Conservation (phyloP, 2,888 invertebrate species). For the Amblyjoppa fuscipennis region DNA sequence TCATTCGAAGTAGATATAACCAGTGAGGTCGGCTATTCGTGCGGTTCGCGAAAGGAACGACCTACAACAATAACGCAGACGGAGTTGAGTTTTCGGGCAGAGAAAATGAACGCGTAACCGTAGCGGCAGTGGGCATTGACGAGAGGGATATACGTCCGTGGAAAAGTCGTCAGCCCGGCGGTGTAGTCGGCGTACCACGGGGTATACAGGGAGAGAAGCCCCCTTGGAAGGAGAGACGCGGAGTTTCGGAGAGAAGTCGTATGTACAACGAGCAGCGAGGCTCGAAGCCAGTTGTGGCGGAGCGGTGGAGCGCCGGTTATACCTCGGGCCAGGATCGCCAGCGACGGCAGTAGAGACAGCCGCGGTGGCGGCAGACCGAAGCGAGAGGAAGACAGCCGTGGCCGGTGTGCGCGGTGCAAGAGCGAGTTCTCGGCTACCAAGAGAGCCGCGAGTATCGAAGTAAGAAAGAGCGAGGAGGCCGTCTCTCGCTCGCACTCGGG, state of each 20-base stretch:
- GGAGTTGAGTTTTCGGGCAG: conserved; percentile 63
- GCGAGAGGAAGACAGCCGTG: conserved; percentile 85
- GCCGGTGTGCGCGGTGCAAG: conserved; percentile 68
- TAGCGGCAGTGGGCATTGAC: conserved; percentile 53
- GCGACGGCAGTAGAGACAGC: conserved; percentile 69
- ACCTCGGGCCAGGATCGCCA: conserved; percentile 62
- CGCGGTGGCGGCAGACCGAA: conserved; percentile 70
- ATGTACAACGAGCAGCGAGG: conserved; percentile 66
- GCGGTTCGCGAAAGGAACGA: conserved; percentile 57
- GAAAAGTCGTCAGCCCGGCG: conserved; percentile 60
- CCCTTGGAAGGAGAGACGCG: conserved; percentile 46
- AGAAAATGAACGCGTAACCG: conserved; percentile 64
- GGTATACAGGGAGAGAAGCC: conserved; percentile 42
- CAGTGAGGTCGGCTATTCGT: conserved; percentile 45
- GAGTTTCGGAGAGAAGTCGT: conserved; percentile 59
- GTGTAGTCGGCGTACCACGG: conserved; percentile 36
- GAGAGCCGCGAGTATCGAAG: conserved; percentile 45
- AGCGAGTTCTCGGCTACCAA: conserved; percentile 40
- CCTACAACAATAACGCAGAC: conserved; percentile 60
- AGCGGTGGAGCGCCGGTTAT: conserved; percentile 60
- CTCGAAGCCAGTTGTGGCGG: conserved; percentile 68
- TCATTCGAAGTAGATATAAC: conserved; percentile 61
- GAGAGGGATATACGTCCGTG: conserved; percentile 60
- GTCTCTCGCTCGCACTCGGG: conserved; percentile 47
- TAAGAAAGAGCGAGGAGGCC: conserved; percentile 42